Evolutionary conservation across 1,140 invertebrate species (phyloP), one percentile per base, ranked within the genome.

Genomic region (Drosophila obscura): DNA sequence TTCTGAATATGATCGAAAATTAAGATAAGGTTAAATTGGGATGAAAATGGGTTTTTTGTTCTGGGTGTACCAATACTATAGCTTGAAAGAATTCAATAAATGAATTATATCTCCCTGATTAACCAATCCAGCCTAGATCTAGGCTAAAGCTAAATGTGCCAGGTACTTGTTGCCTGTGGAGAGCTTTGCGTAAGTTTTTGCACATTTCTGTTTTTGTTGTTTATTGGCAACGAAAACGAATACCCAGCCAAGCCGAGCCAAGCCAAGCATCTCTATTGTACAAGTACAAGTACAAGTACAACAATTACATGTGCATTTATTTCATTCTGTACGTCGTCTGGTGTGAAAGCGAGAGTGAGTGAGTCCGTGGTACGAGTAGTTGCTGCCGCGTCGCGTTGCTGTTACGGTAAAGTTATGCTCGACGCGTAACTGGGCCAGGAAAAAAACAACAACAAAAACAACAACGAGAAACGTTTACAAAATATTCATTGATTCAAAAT

Each of bases 401-500:
- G 76, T 45, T 66, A 52, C 50, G 76, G 35, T 66, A 78, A 51
- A 77, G 72, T 51, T 72, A 68, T 71, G 66, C 75, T 50, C 68
- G 77, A 35, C 73, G 73, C 73, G 63, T 75, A 75, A 75, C 55
- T 75, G 71, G 72, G 73, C 72, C 73, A 75, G 41, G 48, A 57
- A 46, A 48, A 62, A 45, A 56, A 44, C 9, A 56, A 55, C 35
- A 39, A 39, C 19, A 46, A 57, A 35, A 71, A 49, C 31, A 73
- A 66, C 50, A 60, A 75, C 72, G 43, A 77, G 51, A 73, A 66
- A 78, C 78, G 73, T 78, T 82, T 78, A 76, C 75, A 79, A 83
- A 83, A 82, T 83, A 79, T 82, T 75, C 72, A 84, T 84, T 83
- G 80, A 83, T 84, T 84, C 80, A 69, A 71, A 84, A 74, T 74